Base-by-base conservation (phyloP, 2,113 vertebrate genomes). In the Zeus faber region DNA sequence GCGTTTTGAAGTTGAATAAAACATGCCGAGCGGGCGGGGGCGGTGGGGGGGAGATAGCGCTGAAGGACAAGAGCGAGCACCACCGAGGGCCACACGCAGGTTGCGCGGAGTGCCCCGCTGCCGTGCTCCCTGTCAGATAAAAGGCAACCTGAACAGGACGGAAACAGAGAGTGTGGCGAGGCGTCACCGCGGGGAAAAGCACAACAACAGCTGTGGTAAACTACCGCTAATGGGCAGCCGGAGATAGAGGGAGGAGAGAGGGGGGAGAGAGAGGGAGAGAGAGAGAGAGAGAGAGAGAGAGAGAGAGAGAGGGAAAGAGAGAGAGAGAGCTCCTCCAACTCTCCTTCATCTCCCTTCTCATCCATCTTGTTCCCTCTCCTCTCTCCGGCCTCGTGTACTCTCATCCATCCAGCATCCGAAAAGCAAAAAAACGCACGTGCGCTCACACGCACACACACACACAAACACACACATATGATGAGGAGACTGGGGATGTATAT, bases 121-220 rank as follows among this genome's bases (percentile, higher is more conserved):
- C 74, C 74, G 72, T 54, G 62, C 41, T 73, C 69, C 73, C 74
- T 83, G 76, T 79, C 81, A 85, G 84, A 87, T 84, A 76, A 86
- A 85, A 85, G 81, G 69, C 52, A 67, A 61, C 69, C 75, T 75
- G 63, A 74, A 63, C 74, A 79, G 69, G 81, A 85, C 80, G 69
- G 52, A 72, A 67, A 68, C 52, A 46, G 66, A 71, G 74, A 73
- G 52, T 43, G 63, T 56, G 58, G n/a, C 58, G 37, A 65, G 69
- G 72, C 76, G 70, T 67, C 70, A 74, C 83, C 79, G 64, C 72
- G 52, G 80, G 82, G 80, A 65, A 61, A 55, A 68, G 65, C 58
- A 72, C 74, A 82, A 83, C 76, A 81, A 48, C 76, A 83, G 75
- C 86, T 77, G 80, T 58, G 66, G 76, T 67, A 79, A 85, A 81